Conservation (phyloP, 2,888 invertebrate species). For the Siphlonurus alternatus region DNA sequence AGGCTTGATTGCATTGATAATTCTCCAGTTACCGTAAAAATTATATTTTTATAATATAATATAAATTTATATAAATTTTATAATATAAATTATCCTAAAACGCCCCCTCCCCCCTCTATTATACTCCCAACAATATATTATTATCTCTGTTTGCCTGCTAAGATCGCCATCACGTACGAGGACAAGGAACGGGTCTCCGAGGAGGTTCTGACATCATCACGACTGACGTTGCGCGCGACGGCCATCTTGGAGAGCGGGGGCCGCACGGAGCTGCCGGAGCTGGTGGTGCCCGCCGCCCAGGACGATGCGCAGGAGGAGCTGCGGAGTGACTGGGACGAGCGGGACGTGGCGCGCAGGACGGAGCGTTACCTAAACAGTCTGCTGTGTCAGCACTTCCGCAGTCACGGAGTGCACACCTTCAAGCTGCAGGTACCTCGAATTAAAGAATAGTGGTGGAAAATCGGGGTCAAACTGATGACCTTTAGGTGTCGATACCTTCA, state of each 20-base stretch:
- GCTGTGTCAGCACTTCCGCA: not conserved
- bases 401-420: constrained; percentile 19
- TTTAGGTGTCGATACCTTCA: no score
- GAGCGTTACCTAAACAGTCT: not conserved
- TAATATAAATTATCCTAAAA: not conserved
- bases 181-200: constrained; percentile 21
- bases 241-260: constrained; percentile 17
- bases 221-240: constrained; percentile 16
- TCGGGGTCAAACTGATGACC: no score
- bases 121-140: no score
- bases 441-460: no score
- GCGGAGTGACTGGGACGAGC: constrained; percentile 12
- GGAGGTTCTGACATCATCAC: constrained; percentile 19
- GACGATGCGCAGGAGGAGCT: constrained; percentile 6
- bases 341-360: constrained; percentile 13
- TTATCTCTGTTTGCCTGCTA: constrained; percentile 4
- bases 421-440: constrained; percentile 18
- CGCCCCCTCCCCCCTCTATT: not conserved
- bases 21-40: no score
- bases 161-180: constrained; percentile 22
- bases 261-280: constrained; percentile 10
- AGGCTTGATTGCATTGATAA: no score
- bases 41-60: not conserved
- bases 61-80: not conserved
- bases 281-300: not conserved